Evolutionary conservation across 2,113 vertebrate species (phyloP).

Genomic region (Trogon surrucura): DNA sequence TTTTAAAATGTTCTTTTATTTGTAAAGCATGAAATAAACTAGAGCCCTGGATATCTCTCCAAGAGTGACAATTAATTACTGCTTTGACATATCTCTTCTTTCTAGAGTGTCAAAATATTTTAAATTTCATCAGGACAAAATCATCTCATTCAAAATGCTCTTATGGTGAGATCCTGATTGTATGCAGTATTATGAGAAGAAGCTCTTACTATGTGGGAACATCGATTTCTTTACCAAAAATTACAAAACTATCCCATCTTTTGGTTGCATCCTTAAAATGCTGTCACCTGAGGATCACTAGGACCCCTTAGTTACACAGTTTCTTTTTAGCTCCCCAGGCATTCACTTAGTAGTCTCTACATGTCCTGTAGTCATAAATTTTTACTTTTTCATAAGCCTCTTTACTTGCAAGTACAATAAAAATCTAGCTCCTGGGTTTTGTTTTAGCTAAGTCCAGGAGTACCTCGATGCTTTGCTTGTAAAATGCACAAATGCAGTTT

Average conservation of each 20-base stretch:
- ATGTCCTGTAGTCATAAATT: neutral
- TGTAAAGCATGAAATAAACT: neutral
- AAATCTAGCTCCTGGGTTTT: neutral
- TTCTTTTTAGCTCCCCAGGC: neutral
- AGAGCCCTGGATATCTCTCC: neutral
- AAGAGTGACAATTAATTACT: neutral
- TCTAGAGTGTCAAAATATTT: conserved; percentile 21
- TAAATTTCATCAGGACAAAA: neutral
- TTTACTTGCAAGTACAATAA: neutral
- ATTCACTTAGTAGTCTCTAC: neutral
- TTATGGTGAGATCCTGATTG: neutral
- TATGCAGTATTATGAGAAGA: neutral
- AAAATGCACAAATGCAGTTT: neutral
- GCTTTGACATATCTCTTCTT: neutral
- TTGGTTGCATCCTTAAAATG: neutral
- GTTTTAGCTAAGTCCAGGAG: neutral
- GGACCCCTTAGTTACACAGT: neutral
- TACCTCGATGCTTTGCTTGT: neutral
- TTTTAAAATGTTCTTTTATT: neutral
- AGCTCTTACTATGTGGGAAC: neutral
- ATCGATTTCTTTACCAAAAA: neutral
- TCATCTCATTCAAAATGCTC: neutral
- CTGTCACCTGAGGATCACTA: neutral
- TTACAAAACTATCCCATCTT: neutral
- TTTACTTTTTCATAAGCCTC: neutral